A percentile compares a stretch with the other conserved stretches of the same genome.
Evolutionary conservation across 2,888 invertebrate species (phyloP).

Genomic region (Hylaea fasciaria): DNA sequence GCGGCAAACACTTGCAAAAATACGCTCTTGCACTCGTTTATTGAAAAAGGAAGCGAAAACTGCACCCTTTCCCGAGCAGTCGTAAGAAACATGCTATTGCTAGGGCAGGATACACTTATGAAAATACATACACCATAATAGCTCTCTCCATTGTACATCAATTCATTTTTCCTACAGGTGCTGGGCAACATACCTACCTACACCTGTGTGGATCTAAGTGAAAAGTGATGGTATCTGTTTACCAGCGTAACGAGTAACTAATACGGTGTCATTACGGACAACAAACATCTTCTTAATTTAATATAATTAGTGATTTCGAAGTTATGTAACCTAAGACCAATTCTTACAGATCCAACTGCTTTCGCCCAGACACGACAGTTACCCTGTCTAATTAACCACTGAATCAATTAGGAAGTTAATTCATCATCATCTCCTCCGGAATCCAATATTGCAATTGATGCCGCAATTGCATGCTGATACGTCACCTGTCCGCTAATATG

Average conservation of each 20-base stretch:
- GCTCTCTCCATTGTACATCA: too few species aligned
- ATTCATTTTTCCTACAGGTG: neutral
- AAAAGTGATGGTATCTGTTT: slow-evolving; percentile 13
- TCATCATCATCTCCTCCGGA: slow-evolving; percentile 36
- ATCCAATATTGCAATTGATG: slow-evolving; percentile 40
- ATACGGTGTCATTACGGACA: neutral
- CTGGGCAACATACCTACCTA: slow-evolving; percentile 1
- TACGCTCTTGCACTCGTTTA: too few species aligned
- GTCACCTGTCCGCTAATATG: slow-evolving; percentile 35
- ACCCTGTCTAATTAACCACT: slow-evolving; percentile 14
- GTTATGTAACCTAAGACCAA: too few species aligned
- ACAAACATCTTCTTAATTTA: too few species aligned
- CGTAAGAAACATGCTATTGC: neutral
- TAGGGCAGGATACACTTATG: neutral
- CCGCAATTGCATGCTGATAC: slow-evolving; percentile 34
- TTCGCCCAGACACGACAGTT: too few species aligned
- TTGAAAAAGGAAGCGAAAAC: too few species aligned
- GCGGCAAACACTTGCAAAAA: too few species aligned
- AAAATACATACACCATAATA: too few species aligned
- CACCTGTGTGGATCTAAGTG: slow-evolving; percentile 7
- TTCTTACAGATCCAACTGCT: too few species aligned
- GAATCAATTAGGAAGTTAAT: slow-evolving; percentile 41
- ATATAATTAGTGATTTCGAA: too few species aligned
- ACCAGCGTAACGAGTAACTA: slow-evolving; percentile 9
- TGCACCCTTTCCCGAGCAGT: too few species aligned